phyloP scores from a whole-genome alignment of 2,797 vertebrate genomes.

The Chaetodon trifasciatus region DNA sequence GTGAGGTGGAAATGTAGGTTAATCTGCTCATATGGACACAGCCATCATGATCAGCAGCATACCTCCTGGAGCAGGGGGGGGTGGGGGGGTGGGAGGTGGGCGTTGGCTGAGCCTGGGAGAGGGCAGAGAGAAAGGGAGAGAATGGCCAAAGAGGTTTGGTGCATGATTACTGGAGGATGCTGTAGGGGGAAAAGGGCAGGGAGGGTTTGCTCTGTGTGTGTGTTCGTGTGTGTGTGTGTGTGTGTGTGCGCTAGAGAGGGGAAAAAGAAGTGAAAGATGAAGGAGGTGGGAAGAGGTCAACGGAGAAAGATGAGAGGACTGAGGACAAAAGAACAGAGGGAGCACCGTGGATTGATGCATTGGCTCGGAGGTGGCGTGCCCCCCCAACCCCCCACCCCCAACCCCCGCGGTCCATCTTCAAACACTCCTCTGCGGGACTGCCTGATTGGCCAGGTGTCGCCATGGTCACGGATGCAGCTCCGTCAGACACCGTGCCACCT shows the following conservation, averaged over 20 bases:
- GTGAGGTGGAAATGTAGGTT: slow-evolving; percentile 81
- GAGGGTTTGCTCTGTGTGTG: neutral
- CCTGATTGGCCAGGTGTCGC: slow-evolving; percentile 53
- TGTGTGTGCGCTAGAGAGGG: neutral
- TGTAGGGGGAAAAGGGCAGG: slow-evolving; percentile 10
- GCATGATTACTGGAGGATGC: slow-evolving; percentile 43
- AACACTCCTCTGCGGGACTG: slow-evolving; percentile 19
- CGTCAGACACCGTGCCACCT: slow-evolving; percentile 21
- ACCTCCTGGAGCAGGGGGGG: slow-evolving; percentile 37
- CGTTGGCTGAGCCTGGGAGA: slow-evolving; percentile 31
- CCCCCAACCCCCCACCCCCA: neutral
- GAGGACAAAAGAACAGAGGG: slow-evolving; percentile 60
- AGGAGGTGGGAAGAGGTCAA: slow-evolving; percentile 33
- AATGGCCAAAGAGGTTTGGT: slow-evolving; percentile 13
- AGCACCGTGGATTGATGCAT: slow-evolving; percentile 39
- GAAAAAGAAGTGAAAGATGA: slow-evolving; percentile 22
- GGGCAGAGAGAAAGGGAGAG: slow-evolving; percentile 8
- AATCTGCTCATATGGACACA: slow-evolving; percentile 73
- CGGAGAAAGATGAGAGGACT: slow-evolving; percentile 27
- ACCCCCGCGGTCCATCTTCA: slow-evolving; percentile 45
- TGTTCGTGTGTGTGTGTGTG: neutral
- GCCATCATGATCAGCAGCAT: slow-evolving; percentile 45
- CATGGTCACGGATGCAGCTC: slow-evolving; percentile 48
- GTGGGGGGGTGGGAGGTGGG: slow-evolving; percentile 23
- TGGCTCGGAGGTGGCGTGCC: neutral